Percentiles rank a stretch among this genome's conserved stretches.
phyloP scores from a whole-genome alignment of 2,113 vertebrate species.

The Alaudala cheleensis region DNA sequence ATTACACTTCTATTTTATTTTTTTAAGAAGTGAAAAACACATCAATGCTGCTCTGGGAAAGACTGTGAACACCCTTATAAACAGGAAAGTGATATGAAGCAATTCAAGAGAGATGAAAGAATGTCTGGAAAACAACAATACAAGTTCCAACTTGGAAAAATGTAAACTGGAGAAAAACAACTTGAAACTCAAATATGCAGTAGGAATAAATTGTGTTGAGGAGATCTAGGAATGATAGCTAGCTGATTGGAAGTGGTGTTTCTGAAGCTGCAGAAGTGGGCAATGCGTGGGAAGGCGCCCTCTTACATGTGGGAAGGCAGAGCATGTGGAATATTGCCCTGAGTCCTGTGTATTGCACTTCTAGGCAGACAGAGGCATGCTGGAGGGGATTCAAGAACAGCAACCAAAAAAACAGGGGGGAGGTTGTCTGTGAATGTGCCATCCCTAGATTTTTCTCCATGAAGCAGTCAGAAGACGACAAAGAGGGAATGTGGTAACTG shows the following conservation, averaged over 20 bases:
- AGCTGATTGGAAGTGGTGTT: background rate
- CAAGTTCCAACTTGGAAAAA: slow-evolving; percentile 54
- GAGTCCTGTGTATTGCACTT: background rate
- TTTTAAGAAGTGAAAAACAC: background rate
- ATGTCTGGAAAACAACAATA: slow-evolving; percentile 3
- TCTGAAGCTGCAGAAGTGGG: slow-evolving; percentile 24
- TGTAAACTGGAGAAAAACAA: slow-evolving; percentile 31
- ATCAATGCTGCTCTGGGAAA: background rate
- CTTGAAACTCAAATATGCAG: slow-evolving; percentile 11
- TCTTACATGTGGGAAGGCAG: slow-evolving; percentile 28
- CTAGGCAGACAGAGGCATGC: background rate
- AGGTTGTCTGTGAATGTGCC: background rate
- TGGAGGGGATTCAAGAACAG: background rate
- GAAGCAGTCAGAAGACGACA: background rate
- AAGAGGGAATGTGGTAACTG: background rate
- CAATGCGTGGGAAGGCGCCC: background rate
- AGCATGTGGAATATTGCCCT: background rate
- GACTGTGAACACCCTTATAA: background rate
- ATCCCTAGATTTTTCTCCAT: background rate
- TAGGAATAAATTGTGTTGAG: background rate
- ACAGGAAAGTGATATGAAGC: background rate
- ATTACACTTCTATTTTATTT: background rate
- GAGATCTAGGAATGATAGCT: slow-evolving; percentile 29
- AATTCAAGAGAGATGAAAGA: slow-evolving; percentile 13
- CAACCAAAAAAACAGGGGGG: background rate